Evolutionary conservation across 2,113 vertebrate species (phyloP), one percentile per base, ranked within the genome.

Genomic region (Seriola aureovittata): DNA sequence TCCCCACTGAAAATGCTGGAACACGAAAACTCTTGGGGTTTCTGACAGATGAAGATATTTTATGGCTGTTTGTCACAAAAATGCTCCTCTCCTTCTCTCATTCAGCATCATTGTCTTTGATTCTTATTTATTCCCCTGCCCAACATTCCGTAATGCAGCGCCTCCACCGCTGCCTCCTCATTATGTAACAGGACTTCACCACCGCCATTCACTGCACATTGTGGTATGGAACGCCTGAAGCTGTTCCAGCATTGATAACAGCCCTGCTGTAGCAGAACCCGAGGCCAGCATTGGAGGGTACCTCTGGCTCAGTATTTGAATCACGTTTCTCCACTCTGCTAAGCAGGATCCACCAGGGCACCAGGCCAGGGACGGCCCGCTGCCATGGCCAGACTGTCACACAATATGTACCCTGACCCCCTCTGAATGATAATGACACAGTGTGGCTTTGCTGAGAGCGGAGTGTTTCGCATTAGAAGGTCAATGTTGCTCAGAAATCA

Each of bases 401-500:
- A 87, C 79, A 81, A 82, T 85, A 81, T 78, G 75, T 55, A 71
- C 62, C 57, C 75, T 68, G 84, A 89, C 44, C 64, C 71, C 54
- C 66, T 70, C 82, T 81, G 89, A 91, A 90, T 90, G 82, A 85
- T 82, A 87, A 90, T 84, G 80, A 78, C 77, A 34, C 76, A 62
- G 67, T 40, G 70, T 84, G 79, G 78, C 73, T 81, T 75, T 13
- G 7, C 77, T 54, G 78, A 48, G 71, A 82, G 79, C 71, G 65
- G 87, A 68, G 73, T 92, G 90, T 91, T 92, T 88, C 36, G 5
- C 85, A 84, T 91, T 91, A 89, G 83, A 88, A 81, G 80, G 73
- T 88, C 85, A 77, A 23, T 80, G 78, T 75, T 71, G 60, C 70
- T 66, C 54, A 54, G 62, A 81, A 91, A 90, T 83, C 80, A 80